Base-by-base conservation (phyloP, 2,797 vertebrate genomes). In the Falco concolor region DNA sequence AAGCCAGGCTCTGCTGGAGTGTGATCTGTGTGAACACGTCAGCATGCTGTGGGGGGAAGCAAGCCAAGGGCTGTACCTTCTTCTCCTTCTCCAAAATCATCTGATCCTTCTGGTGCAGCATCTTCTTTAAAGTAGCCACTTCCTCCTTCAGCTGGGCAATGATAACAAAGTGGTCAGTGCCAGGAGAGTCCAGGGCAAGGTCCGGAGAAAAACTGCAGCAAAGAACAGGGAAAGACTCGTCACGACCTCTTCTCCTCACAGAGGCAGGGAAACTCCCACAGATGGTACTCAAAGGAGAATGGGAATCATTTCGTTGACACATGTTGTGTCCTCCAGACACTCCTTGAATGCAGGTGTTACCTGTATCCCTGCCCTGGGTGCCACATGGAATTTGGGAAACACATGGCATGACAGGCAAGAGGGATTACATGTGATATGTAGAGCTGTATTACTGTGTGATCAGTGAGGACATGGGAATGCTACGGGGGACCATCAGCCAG, bases 31-130 rank as follows among this genome's bases (percentile, higher is more conserved):
- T 32, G 74, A 81, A 45, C 27, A 45, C 8, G 84, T 50, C 76
- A 75, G 85, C 25, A 21, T 53, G 63, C 74, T 65, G 83, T 2
- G 9, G 27, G 42, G 38, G 47, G 9, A 59, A 74, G 74, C 15
- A 27, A 79, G 72, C 52, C 84, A 90, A 75, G 64, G 69, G 54
- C 22, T 67, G 36, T 97, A 98, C 98, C 98, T 98, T 98, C 93
- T 98, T 98, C 90, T 98, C 98, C 95, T 98, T 98, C 97, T 98
- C 98, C 92, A 98, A 84, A 76, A 98, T 98, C 97, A 98, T 98
- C 88, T 98, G 98, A 95, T 98, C 98, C 67, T 98, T 98, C 93
- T 98, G 98, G 96, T 98, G 98, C 80, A 98, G 95, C 98, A 98
- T 98, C 95, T 98, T 98, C 95, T 98, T 98, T 65, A 98, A 96